Base-by-base conservation (phyloP, 2,113 vertebrate species). In the Lepisosteus oculatus region DNA sequence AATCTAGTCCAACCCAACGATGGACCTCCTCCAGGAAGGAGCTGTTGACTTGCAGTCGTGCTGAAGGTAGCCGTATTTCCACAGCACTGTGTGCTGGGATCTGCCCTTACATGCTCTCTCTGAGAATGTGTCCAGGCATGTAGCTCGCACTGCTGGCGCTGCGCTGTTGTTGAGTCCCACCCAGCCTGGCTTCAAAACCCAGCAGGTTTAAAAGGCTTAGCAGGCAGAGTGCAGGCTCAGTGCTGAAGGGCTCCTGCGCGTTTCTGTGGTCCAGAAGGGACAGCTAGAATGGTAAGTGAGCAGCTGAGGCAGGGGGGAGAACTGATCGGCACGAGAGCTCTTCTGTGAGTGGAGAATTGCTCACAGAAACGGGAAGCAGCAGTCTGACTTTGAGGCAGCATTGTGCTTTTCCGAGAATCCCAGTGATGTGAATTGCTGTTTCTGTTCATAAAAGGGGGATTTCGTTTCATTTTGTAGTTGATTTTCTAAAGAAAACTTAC, bases 111-210 rank as follows among this genome's bases (percentile, higher is more conserved):
- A 85, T 88, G 88, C 86, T 78, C 45, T 51, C 8, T 8, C 54
- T 9, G 69, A 72, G 78, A 69, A 69, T 86, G 73, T 90, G 90
- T 77, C 84, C 77, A 68, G 90, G 42, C 90, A 91, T 90, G 86
- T 86, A 80, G 79, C 29, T 44, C 81, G 79, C 71, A 14, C 65
- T 17, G 70, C 55, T 55, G 17, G 15, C 3, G 61, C n/a, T 62
- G 72, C 43, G 54, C 43, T 5, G 14, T n/a, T 0, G 4, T 3
- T 11, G 42, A n/a, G 56, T 56, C 45, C 51, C 72, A 17, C 13
- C 72, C 66, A 56, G 17, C 42, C 8, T 7, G 43, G 17, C 14
- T 54, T 15, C 13, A 15, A 54, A 8, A 54, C 4, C 6, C 6
- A 66, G 42, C 43, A 12, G 9, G 1, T 47, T 64, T 74, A 64